These are phyloP conservation scores for Paramormyrops hopkinsi DNA, from an alignment of 2,797 vertebrate genomes.

Conservation along the genomic window DNA sequence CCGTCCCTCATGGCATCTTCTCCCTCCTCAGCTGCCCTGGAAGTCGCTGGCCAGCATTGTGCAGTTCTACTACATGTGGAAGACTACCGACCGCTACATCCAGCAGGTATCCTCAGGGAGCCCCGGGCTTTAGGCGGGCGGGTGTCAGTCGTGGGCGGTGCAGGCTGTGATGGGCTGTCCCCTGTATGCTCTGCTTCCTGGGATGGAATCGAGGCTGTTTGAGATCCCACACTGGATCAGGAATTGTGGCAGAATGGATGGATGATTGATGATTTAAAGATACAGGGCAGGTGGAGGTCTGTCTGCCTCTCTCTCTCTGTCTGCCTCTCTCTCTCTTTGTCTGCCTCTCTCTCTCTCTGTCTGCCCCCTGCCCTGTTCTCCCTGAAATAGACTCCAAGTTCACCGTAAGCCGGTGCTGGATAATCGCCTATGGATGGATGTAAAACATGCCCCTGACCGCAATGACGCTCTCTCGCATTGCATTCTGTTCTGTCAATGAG, in stretches of 20 bases:
- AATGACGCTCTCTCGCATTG: neutral
- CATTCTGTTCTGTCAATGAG: neutral
- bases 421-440: neutral
- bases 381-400: neutral
- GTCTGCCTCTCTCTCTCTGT: neutral
- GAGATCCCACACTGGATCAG: neutral
- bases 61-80: slow-evolving; percentile 84
- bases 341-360: neutral
- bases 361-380: neutral
- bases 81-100: slow-evolving; percentile 78
- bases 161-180: neutral
- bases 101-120: slow-evolving; percentile 59
- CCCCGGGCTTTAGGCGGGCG: neutral
- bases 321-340: neutral
- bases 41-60: slow-evolving; percentile 78
- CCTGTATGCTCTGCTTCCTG: neutral
- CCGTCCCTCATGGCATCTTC: neutral
- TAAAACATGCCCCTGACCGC: neutral
- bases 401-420: neutral
- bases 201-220: neutral
- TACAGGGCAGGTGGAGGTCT: neutral
- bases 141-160: neutral
- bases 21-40: slow-evolving; percentile 65
- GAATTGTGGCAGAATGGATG: neutral
- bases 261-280: neutral